Percentiles rank a stretch among this genome's conserved stretches.
Conservation (phyloP, 2,113 vertebrate species). For the Sminthopsis crassicaudata region DNA sequence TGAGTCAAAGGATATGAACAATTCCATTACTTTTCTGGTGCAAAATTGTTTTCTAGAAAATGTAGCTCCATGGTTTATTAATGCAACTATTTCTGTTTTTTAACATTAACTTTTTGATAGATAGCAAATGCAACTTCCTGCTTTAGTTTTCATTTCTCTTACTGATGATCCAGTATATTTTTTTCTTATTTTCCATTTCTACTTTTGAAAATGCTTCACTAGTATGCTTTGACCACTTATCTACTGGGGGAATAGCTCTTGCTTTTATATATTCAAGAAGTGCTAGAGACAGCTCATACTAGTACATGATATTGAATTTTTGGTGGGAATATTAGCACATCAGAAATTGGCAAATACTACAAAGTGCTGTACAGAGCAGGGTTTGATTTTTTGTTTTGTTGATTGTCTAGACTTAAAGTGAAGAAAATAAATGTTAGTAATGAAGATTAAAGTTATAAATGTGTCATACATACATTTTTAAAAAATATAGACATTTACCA, state of each 20-base stretch:
- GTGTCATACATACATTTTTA: not conserved
- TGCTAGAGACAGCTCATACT: not conserved
- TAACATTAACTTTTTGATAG: not conserved
- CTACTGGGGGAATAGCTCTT: not conserved
- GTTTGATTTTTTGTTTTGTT: not conserved
- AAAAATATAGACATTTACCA: not conserved
- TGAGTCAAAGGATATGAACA: not conserved
- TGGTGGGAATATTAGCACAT: not conserved
- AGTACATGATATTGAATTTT: not conserved
- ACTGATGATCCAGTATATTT: not conserved
- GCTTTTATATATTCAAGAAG: not conserved
- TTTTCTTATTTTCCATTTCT: not conserved
- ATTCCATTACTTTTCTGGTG: not conserved
- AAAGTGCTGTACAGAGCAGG: not conserved
- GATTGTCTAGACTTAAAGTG: not conserved
- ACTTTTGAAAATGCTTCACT: not conserved
- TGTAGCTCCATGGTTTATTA: not conserved
- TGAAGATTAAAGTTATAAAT: not conserved
- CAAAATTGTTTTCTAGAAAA: not conserved
- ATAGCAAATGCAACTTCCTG: not conserved
- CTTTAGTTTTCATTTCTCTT: not conserved
- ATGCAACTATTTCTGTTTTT: not conserved
- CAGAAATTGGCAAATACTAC: not conserved
- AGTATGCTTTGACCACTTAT: not conserved
- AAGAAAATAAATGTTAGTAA: not conserved